Evolutionary conservation across 2,113 vertebrate species (phyloP).

Genomic region (Panurus biarmicus): DNA sequence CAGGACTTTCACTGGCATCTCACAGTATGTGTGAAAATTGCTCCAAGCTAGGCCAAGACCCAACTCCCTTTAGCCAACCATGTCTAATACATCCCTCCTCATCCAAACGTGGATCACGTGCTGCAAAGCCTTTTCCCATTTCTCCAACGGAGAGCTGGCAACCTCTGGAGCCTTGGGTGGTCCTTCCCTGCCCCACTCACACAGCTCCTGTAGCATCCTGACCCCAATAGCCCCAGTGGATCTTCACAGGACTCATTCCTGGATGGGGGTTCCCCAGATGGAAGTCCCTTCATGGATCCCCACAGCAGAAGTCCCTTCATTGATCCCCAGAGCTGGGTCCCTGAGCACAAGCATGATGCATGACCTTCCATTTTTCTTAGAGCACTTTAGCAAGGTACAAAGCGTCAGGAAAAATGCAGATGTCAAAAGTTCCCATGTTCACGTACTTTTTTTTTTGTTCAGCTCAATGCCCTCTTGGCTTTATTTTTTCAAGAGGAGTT

Average conservation of each 20-base stretch:
- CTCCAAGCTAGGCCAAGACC: background rate
- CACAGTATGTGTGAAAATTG: constrained; percentile 33
- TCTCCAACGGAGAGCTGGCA: background rate
- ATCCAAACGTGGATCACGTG: background rate
- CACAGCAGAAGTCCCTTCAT: background rate
- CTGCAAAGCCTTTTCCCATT: background rate
- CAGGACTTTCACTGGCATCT: constrained; percentile 36
- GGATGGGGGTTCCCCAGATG: background rate
- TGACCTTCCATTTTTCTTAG: background rate
- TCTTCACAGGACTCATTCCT: background rate
- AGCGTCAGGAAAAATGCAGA: background rate
- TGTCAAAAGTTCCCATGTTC: background rate
- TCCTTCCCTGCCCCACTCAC: background rate
- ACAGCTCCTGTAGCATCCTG: background rate
- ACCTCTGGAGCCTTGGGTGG: background rate
- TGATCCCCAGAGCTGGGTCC: background rate
- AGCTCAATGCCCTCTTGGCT: background rate
- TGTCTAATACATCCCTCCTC: background rate
- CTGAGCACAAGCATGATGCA: background rate
- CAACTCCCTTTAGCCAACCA: constrained; percentile 26
- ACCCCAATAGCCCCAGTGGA: background rate
- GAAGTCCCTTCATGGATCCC: background rate
- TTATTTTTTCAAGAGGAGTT: background rate
- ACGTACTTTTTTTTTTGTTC: background rate
- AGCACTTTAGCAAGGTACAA: background rate